Conservation (phyloP, 2,888 invertebrate species). For the Ariolimax columbianus region DNA sequence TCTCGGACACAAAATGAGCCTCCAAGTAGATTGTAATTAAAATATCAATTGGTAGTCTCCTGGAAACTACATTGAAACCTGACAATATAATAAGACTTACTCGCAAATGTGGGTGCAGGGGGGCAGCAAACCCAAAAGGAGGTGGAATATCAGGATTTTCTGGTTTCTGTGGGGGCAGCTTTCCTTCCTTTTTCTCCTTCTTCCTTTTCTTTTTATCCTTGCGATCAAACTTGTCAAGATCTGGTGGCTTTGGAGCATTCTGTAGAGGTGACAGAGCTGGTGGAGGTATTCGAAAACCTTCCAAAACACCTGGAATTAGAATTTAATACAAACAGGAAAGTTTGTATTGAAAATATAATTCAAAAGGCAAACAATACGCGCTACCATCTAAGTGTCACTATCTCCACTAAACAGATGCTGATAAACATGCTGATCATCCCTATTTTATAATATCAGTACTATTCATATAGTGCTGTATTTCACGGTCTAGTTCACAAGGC, state of each 20-base stretch:
- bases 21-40: no score
- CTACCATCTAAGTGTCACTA: no score
- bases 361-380: no score
- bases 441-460: no score
- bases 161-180: slow-evolving; percentile 51
- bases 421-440: no score
- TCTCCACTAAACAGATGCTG: no score
- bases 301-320: slow-evolving; percentile 62
- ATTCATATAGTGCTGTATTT: no score
- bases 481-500: no score
- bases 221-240: slow-evolving; percentile 56
- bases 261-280: slow-evolving; percentile 72
- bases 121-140: slow-evolving; percentile 69
- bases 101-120: slow-evolving; percentile 71
- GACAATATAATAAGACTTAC: slow-evolving; percentile 35
- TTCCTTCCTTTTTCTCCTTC: slow-evolving; percentile 55
- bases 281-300: slow-evolving; percentile 71
- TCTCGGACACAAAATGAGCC: no score
- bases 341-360: neutral
- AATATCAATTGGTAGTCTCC: no score
- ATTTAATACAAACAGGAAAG: neutral
- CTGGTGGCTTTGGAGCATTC: slow-evolving; percentile 71
- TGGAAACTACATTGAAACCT: no score
- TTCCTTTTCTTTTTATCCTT: slow-evolving; percentile 64
- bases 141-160: slow-evolving; percentile 66